Percentiles rank a stretch among this genome's conserved stretches.
Conservation (phyloP, 2,888 invertebrate species). For the Agelastica alni region DNA sequence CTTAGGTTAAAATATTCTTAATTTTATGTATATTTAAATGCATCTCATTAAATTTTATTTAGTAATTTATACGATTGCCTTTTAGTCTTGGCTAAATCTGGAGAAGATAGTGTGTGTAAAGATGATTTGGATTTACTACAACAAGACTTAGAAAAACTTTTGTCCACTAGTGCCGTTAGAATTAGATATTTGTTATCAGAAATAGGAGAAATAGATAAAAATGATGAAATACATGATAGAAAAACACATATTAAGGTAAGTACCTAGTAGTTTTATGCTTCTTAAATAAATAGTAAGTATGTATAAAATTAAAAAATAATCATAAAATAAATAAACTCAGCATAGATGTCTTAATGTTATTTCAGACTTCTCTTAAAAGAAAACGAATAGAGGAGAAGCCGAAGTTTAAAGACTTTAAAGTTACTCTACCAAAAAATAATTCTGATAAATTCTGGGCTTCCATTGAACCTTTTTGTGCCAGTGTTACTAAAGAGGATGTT, state of each 20-base stretch:
- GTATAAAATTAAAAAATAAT: too few species aligned
- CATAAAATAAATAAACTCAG: too few species aligned
- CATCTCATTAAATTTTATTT: too few species aligned
- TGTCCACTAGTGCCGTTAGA: conserved; percentile 82
- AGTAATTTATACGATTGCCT: too few species aligned
- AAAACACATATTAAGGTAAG: conserved; percentile 49
- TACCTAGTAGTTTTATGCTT: too few species aligned
- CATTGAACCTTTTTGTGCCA: conserved; percentile 90
- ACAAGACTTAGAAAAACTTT: conserved; percentile 81
- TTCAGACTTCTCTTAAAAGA: conserved; percentile 49
- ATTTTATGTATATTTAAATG: too few species aligned
- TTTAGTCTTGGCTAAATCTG: conserved; percentile 65
- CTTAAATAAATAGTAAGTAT: too few species aligned
- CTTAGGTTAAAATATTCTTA: too few species aligned
- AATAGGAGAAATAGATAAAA: conserved; percentile 58
- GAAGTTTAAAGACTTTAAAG: conserved; percentile 55
- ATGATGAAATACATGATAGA: conserved; percentile 60
- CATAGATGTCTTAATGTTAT: too few species aligned
- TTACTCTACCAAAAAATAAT: conserved; percentile 80
- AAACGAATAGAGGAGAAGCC: conserved; percentile 52
- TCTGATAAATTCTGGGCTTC: conserved; percentile 95
- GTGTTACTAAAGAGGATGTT: conserved; percentile 84
- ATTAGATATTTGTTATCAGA: conserved; percentile 78
- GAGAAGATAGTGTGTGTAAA: conserved; percentile 79
- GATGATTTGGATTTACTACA: conserved; percentile 89